Evolutionary conservation across 2,888 invertebrate species (phyloP).

Genomic region (Flexamia atlantica): DNA sequence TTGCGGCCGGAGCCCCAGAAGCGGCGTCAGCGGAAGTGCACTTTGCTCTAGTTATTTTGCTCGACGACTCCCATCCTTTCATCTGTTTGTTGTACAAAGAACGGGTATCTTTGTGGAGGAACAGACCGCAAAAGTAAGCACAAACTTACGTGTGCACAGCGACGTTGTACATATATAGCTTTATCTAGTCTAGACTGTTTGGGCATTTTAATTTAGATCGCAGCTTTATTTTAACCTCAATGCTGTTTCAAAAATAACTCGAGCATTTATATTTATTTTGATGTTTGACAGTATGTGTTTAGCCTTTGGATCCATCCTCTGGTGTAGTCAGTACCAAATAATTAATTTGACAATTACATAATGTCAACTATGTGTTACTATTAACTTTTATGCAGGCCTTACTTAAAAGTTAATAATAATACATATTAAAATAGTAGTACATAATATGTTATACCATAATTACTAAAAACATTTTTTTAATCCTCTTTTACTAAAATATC

Average conservation of each 20-base stretch:
- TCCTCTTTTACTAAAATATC: too few relatives aligned
- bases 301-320: neutral
- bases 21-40: slow-evolving; percentile 94
- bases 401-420: too few relatives aligned
- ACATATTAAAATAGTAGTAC: too few relatives aligned
- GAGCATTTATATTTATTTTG: neutral
- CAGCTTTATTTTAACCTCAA: neutral
- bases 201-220: slow-evolving; percentile 31
- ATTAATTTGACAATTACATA: too few relatives aligned
- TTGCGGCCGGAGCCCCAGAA: slow-evolving; percentile 98
- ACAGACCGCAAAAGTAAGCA: slow-evolving; percentile 30
- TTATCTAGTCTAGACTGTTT: slow-evolving; percentile 51
- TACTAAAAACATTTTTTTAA: too few relatives aligned
- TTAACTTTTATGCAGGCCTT: too few relatives aligned
- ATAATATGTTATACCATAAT: too few relatives aligned
- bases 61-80: neutral
- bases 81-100: slow-evolving; percentile 51
- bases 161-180: slow-evolving; percentile 47
- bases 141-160: slow-evolving; percentile 24
- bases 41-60: slow-evolving; percentile 72
- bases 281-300: neutral
- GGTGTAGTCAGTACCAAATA: too few relatives aligned
- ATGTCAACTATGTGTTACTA: too few relatives aligned
- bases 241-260: neutral
- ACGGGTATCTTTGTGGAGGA: slow-evolving; percentile 47